These are phyloP conservation scores for Salticus scenicus DNA, from an alignment of 2,888 invertebrate species.

Conservation along the genomic window DNA sequence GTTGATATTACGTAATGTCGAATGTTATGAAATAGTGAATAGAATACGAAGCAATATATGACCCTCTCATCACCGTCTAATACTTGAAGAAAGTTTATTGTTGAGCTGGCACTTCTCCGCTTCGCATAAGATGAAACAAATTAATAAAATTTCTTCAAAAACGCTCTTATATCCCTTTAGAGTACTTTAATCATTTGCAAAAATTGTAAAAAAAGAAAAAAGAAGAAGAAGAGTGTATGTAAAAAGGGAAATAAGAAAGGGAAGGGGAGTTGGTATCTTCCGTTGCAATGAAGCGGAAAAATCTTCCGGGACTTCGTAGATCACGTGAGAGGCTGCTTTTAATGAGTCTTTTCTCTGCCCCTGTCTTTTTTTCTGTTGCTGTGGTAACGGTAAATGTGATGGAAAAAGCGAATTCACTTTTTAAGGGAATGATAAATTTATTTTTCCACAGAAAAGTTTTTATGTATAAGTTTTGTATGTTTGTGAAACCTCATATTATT, in stretches of 20 bases:
- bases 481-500: too few relatives aligned
- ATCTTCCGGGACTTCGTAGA: background rate
- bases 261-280: background rate
- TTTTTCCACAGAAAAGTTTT: too few relatives aligned
- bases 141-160: background rate
- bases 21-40: too few relatives aligned
- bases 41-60: too few relatives aligned
- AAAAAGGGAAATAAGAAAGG: background rate
- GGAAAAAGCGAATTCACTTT: background rate
- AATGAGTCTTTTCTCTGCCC: background rate
- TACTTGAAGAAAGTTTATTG: background rate
- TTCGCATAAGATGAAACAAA: background rate
- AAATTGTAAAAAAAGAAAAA: background rate
- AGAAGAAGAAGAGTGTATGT: background rate
- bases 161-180: background rate
- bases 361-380: background rate
- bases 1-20: too few relatives aligned
- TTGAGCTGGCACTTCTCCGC: background rate
- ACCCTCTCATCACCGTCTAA: too few relatives aligned
- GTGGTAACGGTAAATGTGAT: background rate
- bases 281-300: slow-evolving; percentile 4
- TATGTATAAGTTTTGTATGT: too few relatives aligned
- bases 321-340: slow-evolving; percentile 6
- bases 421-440: too few relatives aligned
- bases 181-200: background rate